Percentiles rank a stretch among this genome's conserved stretches.
These are phyloP conservation scores for Poeciliopsis turneri DNA, from an alignment of 2,797 vertebrate genomes.

Conservation along the genomic window DNA sequence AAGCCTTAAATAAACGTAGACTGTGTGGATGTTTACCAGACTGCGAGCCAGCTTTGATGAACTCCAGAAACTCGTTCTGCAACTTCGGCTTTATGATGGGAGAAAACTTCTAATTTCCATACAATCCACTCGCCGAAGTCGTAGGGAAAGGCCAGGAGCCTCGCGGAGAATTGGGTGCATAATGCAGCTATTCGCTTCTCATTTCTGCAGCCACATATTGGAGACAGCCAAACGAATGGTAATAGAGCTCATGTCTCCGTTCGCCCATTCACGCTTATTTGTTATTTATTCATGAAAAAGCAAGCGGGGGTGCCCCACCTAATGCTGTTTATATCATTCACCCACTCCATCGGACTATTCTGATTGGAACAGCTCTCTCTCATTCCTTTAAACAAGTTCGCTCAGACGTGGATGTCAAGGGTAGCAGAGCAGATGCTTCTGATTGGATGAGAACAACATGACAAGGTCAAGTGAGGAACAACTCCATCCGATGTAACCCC, in stretches of 20 bases:
- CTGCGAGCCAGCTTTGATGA: slow-evolving; percentile 4
- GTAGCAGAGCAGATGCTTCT: slow-evolving; percentile 26
- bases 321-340: slow-evolving; percentile 64
- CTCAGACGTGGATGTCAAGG: slow-evolving; percentile 37
- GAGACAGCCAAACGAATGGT: slow-evolving; percentile 51
- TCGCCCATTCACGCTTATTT: slow-evolving; percentile 60
- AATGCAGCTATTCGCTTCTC: slow-evolving; percentile 67
- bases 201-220: slow-evolving; percentile 61
- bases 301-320: slow-evolving; percentile 59
- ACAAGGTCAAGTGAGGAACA: slow-evolving; percentile 25
- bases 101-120: slow-evolving; percentile 37
- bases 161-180: slow-evolving; percentile 57
- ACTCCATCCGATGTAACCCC: slow-evolving; percentile 14
- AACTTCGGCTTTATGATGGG: slow-evolving; percentile 34
- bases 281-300: slow-evolving; percentile 79
- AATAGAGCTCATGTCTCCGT: slow-evolving; percentile 72
- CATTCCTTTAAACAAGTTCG: slow-evolving; percentile 41
- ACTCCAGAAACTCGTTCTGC: slow-evolving; percentile 4
- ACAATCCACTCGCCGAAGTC: slow-evolving; percentile 46
- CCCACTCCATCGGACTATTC: slow-evolving; percentile 46
- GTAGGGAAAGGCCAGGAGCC: slow-evolving; percentile 47
- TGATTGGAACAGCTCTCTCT: slow-evolving; percentile 38
- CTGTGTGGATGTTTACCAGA: slow-evolving; percentile 1
- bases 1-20: slow-evolving; percentile 12
- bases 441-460: slow-evolving; percentile 21